phyloP scores from a whole-genome alignment of 2,888 invertebrate genomes.

The Laothoe populi region DNA sequence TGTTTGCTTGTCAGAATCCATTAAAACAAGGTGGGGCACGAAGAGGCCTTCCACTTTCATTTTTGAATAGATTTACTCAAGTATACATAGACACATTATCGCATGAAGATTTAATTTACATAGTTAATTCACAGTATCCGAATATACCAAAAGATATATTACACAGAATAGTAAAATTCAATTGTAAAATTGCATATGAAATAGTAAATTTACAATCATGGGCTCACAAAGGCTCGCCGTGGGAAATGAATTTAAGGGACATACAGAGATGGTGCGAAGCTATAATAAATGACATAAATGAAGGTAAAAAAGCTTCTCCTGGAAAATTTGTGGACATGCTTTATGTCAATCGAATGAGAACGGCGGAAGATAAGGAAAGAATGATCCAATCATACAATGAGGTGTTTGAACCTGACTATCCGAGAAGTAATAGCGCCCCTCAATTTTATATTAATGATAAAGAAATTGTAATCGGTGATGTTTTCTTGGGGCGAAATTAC shows the following conservation, averaged over 20 bases:
- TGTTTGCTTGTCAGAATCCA: conserved; percentile 99
- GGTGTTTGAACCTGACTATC: conserved; percentile 76
- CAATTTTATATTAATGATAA: conserved; percentile 85
- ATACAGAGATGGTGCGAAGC: conserved; percentile 96
- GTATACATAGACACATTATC: conserved; percentile 89
- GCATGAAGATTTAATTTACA: conserved; percentile 87
- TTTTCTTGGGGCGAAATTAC: conserved; percentile 71
- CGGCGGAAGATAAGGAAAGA: conserved; percentile 89
- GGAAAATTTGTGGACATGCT: conserved; percentile 90
- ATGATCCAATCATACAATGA: conserved; percentile 83
- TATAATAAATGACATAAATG: conserved; percentile 74
- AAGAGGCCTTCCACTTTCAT: conserved; percentile 97
- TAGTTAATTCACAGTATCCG: conserved; percentile 88
- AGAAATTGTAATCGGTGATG: conserved; percentile 87
- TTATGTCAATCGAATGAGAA: conserved; percentile 95
- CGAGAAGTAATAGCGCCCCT: conserved; percentile 82
- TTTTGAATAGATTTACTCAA: conserved; percentile 98
- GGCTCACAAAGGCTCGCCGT: conserved; percentile 94
- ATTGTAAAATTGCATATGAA: conserved; percentile 87
- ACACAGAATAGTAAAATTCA: conserved; percentile 91
- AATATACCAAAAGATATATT: conserved; percentile 85
- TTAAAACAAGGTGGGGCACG: conserved; percentile 97
- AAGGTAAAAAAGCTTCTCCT: conserved; percentile 64
- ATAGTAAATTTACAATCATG: conserved; percentile 87
- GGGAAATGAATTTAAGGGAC: conserved; percentile 99